Base-by-base conservation (phyloP, 2,797 vertebrate species). In the Tolypeutes matacus region DNA sequence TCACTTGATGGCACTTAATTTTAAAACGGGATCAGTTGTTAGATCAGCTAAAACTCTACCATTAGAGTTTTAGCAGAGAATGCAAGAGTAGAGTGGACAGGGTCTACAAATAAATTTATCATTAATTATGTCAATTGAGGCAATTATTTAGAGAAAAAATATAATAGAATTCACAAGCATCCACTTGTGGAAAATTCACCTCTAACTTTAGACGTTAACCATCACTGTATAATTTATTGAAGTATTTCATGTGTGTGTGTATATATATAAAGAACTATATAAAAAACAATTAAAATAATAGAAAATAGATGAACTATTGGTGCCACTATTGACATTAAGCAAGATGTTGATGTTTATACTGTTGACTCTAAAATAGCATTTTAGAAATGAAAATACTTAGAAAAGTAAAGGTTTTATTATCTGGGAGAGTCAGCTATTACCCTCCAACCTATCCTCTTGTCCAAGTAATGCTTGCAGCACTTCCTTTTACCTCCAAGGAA, bases 11-110 rank as follows among this genome's bases (percentile, higher is more conserved):
- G 21, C 9, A 78, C 46, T 93, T 77, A 58, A 64, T 75, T 87
- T 93, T 84, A 81, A 93, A 95, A 69, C 20, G 78, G 31, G 23
- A 34, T 86, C 29, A 91, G 42, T 72, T 86, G 21, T 84, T 90
- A 90, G 78, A 23, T 27, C 25, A 7, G 39, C 53, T 72, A 65
- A 53, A 87, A 49, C 8, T 56, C 60, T 49, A 83, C n/a, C n/a
- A n/a, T n/a, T n/a, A n/a, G n/a, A n/a, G n/a, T n/a, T n/a, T n/a
- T 70, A 82, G n/a, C 58, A 56, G 3, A 88, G 29, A 95, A 85
- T 29, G 7, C 42, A 88, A 18, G 2, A 85, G 5, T 31, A 86
- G 10, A 75, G 31, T 86, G 8, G 3, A 70, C 73, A 81, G 1
- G 4, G 13, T 46, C 27, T 78, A 62, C 29, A 81, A 85, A 76